phyloP scores from a whole-genome alignment of 1,140 invertebrate species.

The Cotesia chilonis region DNA sequence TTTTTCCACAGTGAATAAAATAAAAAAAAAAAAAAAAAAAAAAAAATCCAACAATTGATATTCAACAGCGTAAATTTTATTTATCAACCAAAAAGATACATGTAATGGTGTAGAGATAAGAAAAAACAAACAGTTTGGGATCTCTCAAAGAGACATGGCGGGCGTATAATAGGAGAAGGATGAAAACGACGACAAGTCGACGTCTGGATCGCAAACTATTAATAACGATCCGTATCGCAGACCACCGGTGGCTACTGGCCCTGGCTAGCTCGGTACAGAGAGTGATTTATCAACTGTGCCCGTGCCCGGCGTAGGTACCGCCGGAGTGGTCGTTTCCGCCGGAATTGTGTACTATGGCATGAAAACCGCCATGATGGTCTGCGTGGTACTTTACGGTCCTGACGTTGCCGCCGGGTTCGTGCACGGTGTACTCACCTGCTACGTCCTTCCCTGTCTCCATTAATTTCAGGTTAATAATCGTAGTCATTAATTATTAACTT shows the following conservation, averaged over 20 bases:
- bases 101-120: no score
- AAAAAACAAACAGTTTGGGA: no score
- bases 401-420: constrained; percentile 77
- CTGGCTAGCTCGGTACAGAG: no score
- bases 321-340: constrained; percentile 39
- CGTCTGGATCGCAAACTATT: constrained; percentile 26
- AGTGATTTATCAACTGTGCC: constrained; percentile 37
- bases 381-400: constrained; percentile 77
- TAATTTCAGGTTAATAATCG: background rate
- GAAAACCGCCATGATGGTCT: constrained; percentile 77
- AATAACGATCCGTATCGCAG: constrained; percentile 36
- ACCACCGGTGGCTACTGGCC: constrained; percentile 12
- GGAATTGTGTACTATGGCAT: constrained; percentile 74
- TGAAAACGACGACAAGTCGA: constrained; percentile 1
- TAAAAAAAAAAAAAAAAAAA: no score
- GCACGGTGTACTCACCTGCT: constrained; percentile 75
- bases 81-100: no score
- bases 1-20: no score
- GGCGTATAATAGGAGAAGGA: background rate
- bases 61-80: no score
- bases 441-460: constrained; percentile 26
- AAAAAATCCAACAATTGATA: no score
- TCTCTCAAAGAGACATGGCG: no score
- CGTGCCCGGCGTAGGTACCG: constrained; percentile 37
- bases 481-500: background rate